Conservation (phyloP, 2,888 invertebrate genomes). For the Flexamia atlantica region DNA sequence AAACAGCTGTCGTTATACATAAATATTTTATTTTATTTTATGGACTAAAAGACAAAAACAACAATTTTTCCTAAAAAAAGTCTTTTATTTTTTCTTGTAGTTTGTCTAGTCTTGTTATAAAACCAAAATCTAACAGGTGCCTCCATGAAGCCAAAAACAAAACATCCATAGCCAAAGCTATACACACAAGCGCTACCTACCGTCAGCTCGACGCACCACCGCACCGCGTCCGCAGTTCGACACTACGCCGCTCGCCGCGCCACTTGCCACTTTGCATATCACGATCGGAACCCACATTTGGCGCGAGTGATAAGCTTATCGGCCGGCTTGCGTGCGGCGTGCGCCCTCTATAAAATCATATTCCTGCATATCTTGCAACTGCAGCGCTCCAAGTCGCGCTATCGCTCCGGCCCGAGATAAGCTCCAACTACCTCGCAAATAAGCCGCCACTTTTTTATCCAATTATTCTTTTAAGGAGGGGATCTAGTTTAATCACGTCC, state of each 20-base stretch:
- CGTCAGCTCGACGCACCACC: background rate
- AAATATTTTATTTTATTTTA: no score
- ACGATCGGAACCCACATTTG: slow-evolving; percentile 57
- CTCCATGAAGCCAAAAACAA: no score
- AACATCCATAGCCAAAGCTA: no score
- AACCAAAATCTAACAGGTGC: no score
- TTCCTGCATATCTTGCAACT: slow-evolving; percentile 58
- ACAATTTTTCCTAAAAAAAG: no score
- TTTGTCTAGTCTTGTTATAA: no score
- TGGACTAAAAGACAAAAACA: no score
- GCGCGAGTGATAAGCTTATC: slow-evolving; percentile 64
- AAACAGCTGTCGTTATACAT: no score
- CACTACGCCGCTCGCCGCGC: background rate
- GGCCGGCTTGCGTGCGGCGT: slow-evolving; percentile 27
- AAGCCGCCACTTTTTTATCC: slow-evolving; percentile 7
- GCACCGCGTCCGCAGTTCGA: background rate
- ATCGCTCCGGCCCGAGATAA: slow-evolving; percentile 7
- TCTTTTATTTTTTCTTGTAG: no score
- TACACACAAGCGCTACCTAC: no score
- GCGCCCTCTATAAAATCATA: slow-evolving; percentile 64
- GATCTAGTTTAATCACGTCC: no score
- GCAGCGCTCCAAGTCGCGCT: slow-evolving; percentile 39
- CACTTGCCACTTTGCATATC: slow-evolving; percentile 62
- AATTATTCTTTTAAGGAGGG: background rate
- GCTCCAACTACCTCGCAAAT: background rate